These are phyloP conservation scores for Oenanthe melanoleuca DNA, from an alignment of 2,113 vertebrate species.

Conservation along the genomic window DNA sequence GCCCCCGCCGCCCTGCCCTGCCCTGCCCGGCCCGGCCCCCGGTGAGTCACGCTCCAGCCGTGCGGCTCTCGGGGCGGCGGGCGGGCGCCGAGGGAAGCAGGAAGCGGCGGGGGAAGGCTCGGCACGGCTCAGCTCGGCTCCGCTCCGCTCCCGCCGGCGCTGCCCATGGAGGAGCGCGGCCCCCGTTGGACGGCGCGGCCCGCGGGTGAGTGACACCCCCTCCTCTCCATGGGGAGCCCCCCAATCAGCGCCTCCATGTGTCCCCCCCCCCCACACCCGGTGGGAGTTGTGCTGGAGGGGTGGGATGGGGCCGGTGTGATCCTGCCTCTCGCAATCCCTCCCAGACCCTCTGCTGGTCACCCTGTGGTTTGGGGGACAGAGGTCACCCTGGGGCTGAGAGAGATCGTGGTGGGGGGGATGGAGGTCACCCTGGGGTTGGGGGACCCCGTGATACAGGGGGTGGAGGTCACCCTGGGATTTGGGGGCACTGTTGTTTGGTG, in stretches of 20 bases:
- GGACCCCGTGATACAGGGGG: fast-evolving
- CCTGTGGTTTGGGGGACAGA: background rate
- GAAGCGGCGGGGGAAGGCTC: background rate
- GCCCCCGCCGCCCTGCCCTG: background rate
- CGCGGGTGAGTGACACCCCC: too few species aligned
- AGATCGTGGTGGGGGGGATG: background rate
- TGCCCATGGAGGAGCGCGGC: too few species aligned
- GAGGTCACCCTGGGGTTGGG: background rate
- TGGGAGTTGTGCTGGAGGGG: background rate
- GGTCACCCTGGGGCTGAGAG: background rate
- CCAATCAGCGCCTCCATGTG: background rate
- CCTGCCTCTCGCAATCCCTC: too few species aligned
- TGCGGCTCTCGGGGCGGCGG: constrained; percentile 31
- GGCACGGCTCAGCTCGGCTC: too few species aligned
- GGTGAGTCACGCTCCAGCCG: constrained; percentile 41
- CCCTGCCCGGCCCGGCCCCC: constrained; percentile 28
- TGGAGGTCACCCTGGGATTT: background rate
- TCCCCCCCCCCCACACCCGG: too few species aligned
- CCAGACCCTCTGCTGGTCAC: background rate
- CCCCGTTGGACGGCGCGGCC: too few species aligned
- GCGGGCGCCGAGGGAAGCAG: constrained; percentile 30
- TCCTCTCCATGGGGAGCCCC: too few species aligned
- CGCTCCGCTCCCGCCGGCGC: too few species aligned
- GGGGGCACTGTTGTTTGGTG: background rate
- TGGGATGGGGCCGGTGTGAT: background rate